phyloP scores from a whole-genome alignment of 2,888 invertebrate genomes.

The Andrena minutula region DNA sequence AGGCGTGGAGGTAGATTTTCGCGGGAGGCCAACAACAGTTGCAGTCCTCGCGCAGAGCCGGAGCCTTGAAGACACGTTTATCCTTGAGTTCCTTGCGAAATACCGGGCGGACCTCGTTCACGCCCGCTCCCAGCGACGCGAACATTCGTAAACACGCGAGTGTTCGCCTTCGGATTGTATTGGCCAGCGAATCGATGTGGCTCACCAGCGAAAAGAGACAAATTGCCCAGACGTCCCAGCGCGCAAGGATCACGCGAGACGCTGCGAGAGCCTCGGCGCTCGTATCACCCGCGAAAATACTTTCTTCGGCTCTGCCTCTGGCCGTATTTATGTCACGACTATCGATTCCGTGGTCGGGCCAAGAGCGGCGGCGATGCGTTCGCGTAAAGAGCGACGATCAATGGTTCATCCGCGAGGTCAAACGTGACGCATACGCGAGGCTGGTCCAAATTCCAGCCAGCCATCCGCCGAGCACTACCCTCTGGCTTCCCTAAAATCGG shows the following conservation, averaged over 20 bases:
- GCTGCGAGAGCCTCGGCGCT: neutral
- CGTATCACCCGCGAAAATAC: slow-evolving; percentile 48
- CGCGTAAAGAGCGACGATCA: slow-evolving; percentile 59
- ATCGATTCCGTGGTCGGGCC: slow-evolving; percentile 56
- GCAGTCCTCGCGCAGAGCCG: slow-evolving; percentile 50
- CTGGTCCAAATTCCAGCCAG: slow-evolving; percentile 4
- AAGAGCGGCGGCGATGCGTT: slow-evolving; percentile 46
- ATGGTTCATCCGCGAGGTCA: slow-evolving; percentile 53
- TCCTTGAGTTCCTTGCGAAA: slow-evolving; percentile 80
- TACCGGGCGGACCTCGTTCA: slow-evolving; percentile 55
- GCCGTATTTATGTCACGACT: slow-evolving; percentile 55
- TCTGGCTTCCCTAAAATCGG: neutral
- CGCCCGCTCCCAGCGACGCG: slow-evolving; percentile 39
- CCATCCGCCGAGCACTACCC: neutral
- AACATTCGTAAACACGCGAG: slow-evolving; percentile 43
- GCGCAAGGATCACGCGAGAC: neutral
- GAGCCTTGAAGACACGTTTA: slow-evolving; percentile 71
- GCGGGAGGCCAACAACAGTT: slow-evolving; percentile 44
- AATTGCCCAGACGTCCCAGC: slow-evolving; percentile 17
- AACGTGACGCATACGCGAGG: slow-evolving; percentile 6
- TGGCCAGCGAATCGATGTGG: slow-evolving; percentile 37
- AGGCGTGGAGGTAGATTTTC: slow-evolving; percentile 28
- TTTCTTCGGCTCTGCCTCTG: slow-evolving; percentile 31
- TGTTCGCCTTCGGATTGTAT: slow-evolving; percentile 19
- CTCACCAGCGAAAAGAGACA: slow-evolving; percentile 16